A percentile compares a stretch with the other conserved stretches of the same genome.
These are phyloP conservation scores for Ibidorhyncha struthersii DNA, from an alignment of 2,113 vertebrate genomes.

Conservation along the genomic window DNA sequence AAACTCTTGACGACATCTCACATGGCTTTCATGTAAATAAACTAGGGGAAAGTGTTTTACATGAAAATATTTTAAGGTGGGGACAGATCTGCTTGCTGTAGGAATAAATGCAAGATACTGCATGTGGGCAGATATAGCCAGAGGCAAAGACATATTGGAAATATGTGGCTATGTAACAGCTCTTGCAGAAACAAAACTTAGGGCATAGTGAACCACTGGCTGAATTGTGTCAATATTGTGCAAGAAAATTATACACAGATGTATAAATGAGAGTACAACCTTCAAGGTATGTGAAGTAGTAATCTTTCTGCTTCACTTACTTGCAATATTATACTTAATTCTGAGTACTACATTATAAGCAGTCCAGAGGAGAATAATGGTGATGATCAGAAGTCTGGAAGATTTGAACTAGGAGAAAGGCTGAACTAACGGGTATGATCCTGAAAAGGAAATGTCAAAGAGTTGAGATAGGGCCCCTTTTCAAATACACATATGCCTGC, in stretches of 20 bases:
- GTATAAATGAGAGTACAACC: background rate
- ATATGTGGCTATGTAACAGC: background rate
- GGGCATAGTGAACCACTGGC: background rate
- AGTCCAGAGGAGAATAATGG: background rate
- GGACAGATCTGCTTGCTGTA: background rate
- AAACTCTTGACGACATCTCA: background rate
- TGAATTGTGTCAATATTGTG: background rate
- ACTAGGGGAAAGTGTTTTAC: background rate
- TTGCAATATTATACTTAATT: background rate
- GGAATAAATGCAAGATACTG: background rate
- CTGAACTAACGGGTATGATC: background rate
- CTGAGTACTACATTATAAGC: background rate
- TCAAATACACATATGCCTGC: background rate
- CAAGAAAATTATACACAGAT: background rate
- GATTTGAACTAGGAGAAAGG: background rate
- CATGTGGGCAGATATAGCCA: background rate
- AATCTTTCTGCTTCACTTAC: background rate
- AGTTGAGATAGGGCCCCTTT: background rate
- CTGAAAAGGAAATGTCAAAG: background rate
- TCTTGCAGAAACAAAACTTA: background rate
- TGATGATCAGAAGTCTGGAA: background rate
- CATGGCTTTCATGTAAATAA: background rate
- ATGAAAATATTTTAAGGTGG: background rate
- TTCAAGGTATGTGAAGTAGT: background rate
- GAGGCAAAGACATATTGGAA: background rate